Conservation (phyloP, 2,888 invertebrate genomes). For the Eupithecia inturbata region DNA sequence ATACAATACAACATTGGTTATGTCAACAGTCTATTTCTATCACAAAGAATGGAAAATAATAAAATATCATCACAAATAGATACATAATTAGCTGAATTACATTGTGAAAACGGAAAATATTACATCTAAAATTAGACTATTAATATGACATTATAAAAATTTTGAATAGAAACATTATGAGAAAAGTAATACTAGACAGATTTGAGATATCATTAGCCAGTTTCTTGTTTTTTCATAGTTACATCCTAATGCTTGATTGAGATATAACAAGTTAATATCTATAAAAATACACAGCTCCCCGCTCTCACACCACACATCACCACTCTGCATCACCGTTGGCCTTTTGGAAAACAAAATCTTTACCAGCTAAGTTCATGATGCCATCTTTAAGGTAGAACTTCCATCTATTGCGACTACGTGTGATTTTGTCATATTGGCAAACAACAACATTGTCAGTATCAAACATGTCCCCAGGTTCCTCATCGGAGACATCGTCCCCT, state of each 20-base stretch:
- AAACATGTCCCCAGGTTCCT: slow-evolving; percentile 96
- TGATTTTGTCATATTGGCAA: slow-evolving; percentile 99
- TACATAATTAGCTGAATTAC: slow-evolving; percentile 19
- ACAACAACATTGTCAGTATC: slow-evolving; percentile 99
- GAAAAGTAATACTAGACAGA: slow-evolving; percentile 37
- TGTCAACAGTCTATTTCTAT: slow-evolving; percentile 21
- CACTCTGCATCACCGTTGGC: slow-evolving; percentile 99
- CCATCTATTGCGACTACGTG: slow-evolving; percentile 99
- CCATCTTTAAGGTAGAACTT: slow-evolving; percentile 99
- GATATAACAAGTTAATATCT: slow-evolving; percentile 64
- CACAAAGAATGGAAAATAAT: slow-evolving; percentile 22
- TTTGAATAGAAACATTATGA: slow-evolving; percentile 24
- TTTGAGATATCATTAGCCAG: slow-evolving; percentile 53
- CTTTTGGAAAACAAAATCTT: slow-evolving; percentile 99
- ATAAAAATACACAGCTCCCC: slow-evolving; percentile 67
- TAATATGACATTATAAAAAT: not conserved
- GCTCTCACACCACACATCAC: slow-evolving; percentile 84
- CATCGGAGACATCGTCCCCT: slow-evolving; percentile 98
- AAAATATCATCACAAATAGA: slow-evolving; percentile 31
- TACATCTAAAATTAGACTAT: not conserved
- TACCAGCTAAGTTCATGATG: slow-evolving; percentile 99
- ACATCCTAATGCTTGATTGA: slow-evolving; percentile 61
- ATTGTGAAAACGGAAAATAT: slow-evolving; percentile 20
- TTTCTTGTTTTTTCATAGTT: slow-evolving; percentile 54
- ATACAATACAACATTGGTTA: slow-evolving; percentile 11